phyloP scores from a whole-genome alignment of 2,888 invertebrate species.

The Diabrotica balteata region DNA sequence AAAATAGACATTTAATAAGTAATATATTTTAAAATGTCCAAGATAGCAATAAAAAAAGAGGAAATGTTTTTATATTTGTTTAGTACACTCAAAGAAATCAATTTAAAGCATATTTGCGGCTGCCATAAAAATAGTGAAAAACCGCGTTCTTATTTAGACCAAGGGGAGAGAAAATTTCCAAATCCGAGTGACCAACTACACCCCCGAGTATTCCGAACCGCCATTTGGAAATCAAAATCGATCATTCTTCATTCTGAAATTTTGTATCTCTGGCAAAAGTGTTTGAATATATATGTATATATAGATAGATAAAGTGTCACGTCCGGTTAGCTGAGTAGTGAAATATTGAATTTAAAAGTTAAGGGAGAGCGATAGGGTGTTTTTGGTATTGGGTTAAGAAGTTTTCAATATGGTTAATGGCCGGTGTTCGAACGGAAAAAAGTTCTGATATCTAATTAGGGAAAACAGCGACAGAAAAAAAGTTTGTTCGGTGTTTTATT shows the following conservation, averaged over 20 bases:
- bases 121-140: constrained; percentile 9
- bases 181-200: constrained; percentile 43
- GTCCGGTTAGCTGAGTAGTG: constrained; percentile 30
- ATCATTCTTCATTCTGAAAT: constrained; percentile 39
- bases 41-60: no score
- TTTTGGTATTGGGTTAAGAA: constrained; percentile 31
- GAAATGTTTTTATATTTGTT: no score
- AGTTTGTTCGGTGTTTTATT: not conserved
- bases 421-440: constrained; percentile 7
- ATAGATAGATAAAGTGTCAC: constrained; percentile 32
- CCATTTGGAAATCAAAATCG: constrained; percentile 32
- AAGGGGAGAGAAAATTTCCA: constrained; percentile 29
- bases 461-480: constrained; percentile 9
- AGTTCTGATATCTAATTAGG: constrained; percentile 17
- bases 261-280: constrained; percentile 7
- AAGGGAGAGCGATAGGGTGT: constrained; percentile 22
- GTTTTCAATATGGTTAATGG: constrained; percentile 29
- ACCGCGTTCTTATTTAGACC: constrained; percentile 15
- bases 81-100: not conserved
- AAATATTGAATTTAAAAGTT: constrained; percentile 36
- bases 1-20: no score
- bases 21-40: no score
- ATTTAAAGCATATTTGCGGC: not conserved
- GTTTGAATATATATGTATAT: constrained; percentile 19
- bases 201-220: constrained; percentile 34